phyloP scores from a whole-genome alignment of 2,888 invertebrate genomes.

The Pachydiplax longipennis region DNA sequence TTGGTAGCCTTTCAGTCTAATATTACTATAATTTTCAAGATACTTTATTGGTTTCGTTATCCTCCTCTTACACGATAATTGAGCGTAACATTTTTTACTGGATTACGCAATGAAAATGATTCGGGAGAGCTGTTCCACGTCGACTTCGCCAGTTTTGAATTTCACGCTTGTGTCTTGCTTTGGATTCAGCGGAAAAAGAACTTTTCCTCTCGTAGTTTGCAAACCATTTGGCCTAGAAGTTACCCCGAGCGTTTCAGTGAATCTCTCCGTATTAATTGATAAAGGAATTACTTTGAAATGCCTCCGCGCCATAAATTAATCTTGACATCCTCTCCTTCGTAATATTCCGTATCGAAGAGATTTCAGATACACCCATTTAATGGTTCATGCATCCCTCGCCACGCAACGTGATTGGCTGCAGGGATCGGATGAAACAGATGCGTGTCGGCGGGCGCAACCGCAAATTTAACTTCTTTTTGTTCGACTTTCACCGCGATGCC shows the following conservation, averaged over 20 bases:
- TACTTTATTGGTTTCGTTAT: no score
- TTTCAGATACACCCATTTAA: not conserved
- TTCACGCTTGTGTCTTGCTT: no score
- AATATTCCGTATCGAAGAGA: not conserved
- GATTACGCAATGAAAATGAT: no score
- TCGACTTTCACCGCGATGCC: not conserved
- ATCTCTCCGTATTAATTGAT: not conserved
- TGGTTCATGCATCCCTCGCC: not conserved
- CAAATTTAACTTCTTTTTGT: not conserved
- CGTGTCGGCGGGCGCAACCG: not conserved
- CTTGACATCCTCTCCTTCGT: not conserved
- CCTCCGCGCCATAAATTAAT: not conserved
- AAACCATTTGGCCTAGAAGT: not conserved
- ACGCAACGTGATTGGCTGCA: not conserved
- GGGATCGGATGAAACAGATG: not conserved
- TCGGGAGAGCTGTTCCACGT: no score
- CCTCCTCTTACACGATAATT: no score
- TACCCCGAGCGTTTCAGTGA: not conserved
- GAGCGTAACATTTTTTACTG: no score
- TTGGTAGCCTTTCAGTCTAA: no score
- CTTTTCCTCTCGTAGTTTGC: not conserved
- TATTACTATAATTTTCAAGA: no score
- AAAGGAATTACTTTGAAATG: not conserved
- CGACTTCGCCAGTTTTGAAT: no score
- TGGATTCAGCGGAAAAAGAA: no score